Conservation (phyloP, 2,113 vertebrate genomes). For the Cyprinodon variegatus region DNA sequence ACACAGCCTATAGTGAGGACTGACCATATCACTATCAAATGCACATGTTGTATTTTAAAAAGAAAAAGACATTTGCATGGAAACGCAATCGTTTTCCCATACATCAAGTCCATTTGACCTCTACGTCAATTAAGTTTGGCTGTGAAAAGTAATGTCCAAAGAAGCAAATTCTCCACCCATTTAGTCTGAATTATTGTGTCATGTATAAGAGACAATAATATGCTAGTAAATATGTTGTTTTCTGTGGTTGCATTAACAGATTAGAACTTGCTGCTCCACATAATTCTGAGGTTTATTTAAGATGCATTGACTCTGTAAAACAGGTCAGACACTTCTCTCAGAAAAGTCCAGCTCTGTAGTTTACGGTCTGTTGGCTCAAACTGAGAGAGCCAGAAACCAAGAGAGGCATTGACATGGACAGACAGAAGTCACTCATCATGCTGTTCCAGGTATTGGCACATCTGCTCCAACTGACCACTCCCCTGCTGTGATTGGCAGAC, state of each 20-base stretch:
- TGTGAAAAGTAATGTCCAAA: background rate
- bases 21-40: background rate
- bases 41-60: background rate
- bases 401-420: constrained; percentile 34
- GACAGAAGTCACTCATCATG: constrained; percentile 74
- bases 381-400: constrained; percentile 33
- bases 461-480: constrained; percentile 68
- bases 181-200: background rate
- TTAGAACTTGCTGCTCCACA: background rate
- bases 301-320: background rate
- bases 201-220: background rate
- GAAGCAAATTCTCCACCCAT: background rate
- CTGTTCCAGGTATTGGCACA: constrained; percentile 72
- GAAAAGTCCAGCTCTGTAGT: background rate
- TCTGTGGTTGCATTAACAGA: background rate
- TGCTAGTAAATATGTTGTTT: background rate
- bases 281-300: background rate
- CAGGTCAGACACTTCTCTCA: background rate
- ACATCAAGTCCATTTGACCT: background rate
- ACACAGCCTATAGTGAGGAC: background rate
- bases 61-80: background rate
- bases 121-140: background rate
- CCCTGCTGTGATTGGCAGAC: constrained; percentile 72
- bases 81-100: background rate
- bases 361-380: constrained; percentile 2